phyloP scores from a whole-genome alignment of 2,113 vertebrate species.

The Ciconia boyciana region DNA sequence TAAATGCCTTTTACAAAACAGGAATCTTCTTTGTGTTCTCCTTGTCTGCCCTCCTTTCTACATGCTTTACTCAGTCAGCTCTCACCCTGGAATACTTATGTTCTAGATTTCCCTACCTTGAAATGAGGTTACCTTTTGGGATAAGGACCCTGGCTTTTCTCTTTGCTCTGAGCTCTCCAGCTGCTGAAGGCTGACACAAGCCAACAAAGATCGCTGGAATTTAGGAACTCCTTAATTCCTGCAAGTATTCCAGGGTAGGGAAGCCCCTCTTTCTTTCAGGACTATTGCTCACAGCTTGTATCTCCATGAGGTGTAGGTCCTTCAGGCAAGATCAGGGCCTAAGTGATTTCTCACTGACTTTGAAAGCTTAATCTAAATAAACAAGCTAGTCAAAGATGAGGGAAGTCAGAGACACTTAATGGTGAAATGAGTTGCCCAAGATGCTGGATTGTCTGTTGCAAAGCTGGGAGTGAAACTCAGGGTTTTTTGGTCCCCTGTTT shows the following conservation, averaged over 20 bases:
- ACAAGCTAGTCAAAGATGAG: not conserved
- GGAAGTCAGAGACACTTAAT: not conserved
- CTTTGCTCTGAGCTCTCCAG: not conserved
- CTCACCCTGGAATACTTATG: not conserved
- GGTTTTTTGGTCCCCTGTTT: not conserved
- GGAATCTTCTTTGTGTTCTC: not conserved
- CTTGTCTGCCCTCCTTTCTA: not conserved
- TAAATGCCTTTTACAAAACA: not conserved
- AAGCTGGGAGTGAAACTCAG: not conserved
- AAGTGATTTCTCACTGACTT: not conserved
- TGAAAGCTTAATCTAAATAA: not conserved
- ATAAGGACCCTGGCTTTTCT: not conserved
- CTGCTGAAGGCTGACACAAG: not conserved
- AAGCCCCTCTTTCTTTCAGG: not conserved
- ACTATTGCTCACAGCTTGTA: not conserved
- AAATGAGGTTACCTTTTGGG: not conserved
- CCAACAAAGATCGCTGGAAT: not conserved
- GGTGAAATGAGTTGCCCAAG: not conserved
- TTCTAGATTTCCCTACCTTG: not conserved
- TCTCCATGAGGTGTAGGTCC: not conserved
- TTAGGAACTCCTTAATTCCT: not conserved
- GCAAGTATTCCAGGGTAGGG: not conserved
- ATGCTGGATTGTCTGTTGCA: not conserved
- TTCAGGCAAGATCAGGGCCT: not conserved
- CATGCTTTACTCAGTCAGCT: not conserved